Percentiles rank a stretch among this genome's conserved stretches.
phyloP scores from a whole-genome alignment of 2,888 invertebrate species.

The Anagyrus pseudococci region DNA sequence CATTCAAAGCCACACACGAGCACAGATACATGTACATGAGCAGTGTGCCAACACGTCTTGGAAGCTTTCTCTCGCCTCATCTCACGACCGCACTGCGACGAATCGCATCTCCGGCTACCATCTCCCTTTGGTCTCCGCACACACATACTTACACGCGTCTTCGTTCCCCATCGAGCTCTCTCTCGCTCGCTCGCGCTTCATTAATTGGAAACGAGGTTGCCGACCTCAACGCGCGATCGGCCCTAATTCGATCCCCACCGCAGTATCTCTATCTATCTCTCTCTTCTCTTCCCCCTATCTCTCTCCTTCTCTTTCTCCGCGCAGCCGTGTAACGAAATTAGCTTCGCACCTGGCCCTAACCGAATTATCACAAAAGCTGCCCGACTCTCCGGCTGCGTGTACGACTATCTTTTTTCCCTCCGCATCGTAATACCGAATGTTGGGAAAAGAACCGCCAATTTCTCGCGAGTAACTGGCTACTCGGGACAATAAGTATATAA shows the following conservation, averaged over 20 bases:
- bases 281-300: conserved; percentile 3
- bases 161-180: background rate
- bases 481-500: background rate
- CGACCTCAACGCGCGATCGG: conserved; percentile 28
- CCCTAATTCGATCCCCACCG: conserved; percentile 28
- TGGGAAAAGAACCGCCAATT: background rate
- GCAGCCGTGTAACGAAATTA: conserved; percentile 6
- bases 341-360: conserved; percentile 10
- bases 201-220: conserved; percentile 28
- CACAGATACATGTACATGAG: too few species aligned
- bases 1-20: too few species aligned
- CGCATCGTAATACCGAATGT: conserved; percentile 1
- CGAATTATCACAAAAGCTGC: conserved; percentile 22
- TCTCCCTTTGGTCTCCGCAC: background rate
- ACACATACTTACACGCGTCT: background rate
- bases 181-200: conserved; percentile 9
- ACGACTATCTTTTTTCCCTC: too few species aligned
- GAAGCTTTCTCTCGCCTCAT: too few species aligned
- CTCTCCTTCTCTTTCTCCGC: conserved; percentile 1
- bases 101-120: background rate
- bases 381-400: background rate
- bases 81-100: background rate
- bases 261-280: conserved; percentile 9
- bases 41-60: background rate
- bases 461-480: too few species aligned